Evolutionary conservation across 2,797 vertebrate species (phyloP).

Genomic region (Xenops minutus): DNA sequence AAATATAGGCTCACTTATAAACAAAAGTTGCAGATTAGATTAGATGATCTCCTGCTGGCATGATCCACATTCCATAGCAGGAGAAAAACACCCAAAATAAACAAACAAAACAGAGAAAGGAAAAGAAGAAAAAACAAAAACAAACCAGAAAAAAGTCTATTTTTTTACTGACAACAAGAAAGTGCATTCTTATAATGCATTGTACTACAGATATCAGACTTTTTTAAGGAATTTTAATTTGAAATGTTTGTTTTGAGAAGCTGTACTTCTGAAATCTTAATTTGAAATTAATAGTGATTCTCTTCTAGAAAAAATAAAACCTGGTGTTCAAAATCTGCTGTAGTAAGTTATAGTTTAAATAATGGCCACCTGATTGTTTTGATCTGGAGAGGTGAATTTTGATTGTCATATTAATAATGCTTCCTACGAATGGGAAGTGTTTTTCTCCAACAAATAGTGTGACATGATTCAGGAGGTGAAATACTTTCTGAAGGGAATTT

Average conservation of each 20-base stretch:
- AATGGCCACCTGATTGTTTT: background rate
- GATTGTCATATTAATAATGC: background rate
- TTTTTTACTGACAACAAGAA: background rate
- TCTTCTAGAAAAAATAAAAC: background rate
- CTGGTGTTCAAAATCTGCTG: background rate
- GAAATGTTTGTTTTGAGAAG: background rate
- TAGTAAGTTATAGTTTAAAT: background rate
- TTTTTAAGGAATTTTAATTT: background rate
- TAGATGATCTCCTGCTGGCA: background rate
- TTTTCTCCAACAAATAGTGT: background rate
- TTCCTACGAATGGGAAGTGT: background rate
- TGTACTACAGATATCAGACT: background rate
- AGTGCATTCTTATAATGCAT: background rate
- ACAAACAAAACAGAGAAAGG: background rate
- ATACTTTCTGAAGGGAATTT: background rate
- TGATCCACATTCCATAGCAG: background rate
- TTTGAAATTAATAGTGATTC: background rate
- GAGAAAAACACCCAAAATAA: background rate
- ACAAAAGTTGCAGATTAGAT: background rate
- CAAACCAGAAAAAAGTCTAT: background rate
- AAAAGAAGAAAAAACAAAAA: background rate
- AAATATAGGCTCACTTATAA: slow-evolving; percentile 7
- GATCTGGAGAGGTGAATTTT: background rate
- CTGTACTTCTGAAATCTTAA: background rate
- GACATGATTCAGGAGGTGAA: background rate